Percentiles rank a stretch among this genome's conserved stretches.
Evolutionary conservation across 2,797 vertebrate genomes (phyloP).

Genomic region (Gymnothorax javanicus): DNA sequence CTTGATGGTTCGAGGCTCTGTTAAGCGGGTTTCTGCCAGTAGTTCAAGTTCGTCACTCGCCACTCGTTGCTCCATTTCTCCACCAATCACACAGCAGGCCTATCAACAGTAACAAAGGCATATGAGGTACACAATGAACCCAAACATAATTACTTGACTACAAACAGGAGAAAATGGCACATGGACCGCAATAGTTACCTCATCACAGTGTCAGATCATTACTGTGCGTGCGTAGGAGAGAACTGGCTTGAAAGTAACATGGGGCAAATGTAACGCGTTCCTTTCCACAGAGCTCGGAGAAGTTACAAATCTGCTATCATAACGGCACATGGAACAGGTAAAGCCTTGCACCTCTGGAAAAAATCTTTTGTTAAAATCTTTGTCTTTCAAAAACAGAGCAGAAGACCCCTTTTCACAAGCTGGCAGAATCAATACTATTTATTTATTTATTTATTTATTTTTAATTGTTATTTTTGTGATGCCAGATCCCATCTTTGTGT

Average conservation of each 20-base stretch:
- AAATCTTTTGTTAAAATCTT: no score
- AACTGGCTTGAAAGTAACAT: background rate
- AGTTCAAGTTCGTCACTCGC: constrained; percentile 20
- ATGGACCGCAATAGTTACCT: background rate
- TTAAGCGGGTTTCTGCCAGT: background rate
- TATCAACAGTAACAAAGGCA: constrained; percentile 19
- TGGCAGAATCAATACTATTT: no score
- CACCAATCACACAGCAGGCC: background rate
- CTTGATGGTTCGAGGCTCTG: constrained; percentile 13
- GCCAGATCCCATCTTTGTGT: no score
- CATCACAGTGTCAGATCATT: background rate
- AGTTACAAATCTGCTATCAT: no score
- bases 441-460: no score
- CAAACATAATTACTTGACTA: background rate
- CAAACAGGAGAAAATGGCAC: background rate
- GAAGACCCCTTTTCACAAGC: no score
- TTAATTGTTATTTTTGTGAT: no score
- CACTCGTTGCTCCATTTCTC: background rate
- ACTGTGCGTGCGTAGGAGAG: background rate
- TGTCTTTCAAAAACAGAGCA: no score
- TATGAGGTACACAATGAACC: background rate
- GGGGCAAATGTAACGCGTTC: background rate
- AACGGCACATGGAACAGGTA: no score
- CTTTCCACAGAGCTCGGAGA: no score
- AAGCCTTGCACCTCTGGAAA: no score